Evolutionary conservation across 2,113 vertebrate genomes (phyloP), one percentile per base, ranked within the genome.

Genomic region (Poeciliopsis occidentalis): DNA sequence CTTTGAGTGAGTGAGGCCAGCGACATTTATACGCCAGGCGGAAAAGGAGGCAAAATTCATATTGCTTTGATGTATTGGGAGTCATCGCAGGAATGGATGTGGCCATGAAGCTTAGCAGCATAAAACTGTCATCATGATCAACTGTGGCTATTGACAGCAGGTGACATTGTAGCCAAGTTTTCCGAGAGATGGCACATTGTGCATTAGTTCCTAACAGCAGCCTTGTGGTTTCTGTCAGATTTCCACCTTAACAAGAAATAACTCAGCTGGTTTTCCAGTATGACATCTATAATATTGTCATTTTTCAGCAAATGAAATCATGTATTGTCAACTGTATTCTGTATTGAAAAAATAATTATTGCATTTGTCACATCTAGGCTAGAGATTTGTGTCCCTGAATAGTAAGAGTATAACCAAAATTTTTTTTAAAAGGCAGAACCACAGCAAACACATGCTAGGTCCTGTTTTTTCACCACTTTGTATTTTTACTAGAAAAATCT

Each of bases 51-150:
- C 66, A 31, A 69, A 47, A 71, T 62, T 78, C 82, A 71, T 85
- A 82, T 83, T 69, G 60, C 74, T 82, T 75, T 75, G 83, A 88
- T 81, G 89, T 77, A 83, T 80, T 74, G 5, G 72, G 67, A 75
- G 79, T 74, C 73, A 82, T 75, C 81, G 75, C 19, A 66, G 70
- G 62, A 79, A 82, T 72, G 67, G 81, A 85, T 75, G 83, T 72
- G 64, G 81, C 65, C 67, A 34, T 75, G 75, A 88, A 70, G 77
- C 32, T 72, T 54, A 1, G 4, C 31, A 67, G 76, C 69, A 71
- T 75, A 69, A 69, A 82, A 71, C 75, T 81, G 79, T 71, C 64
- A 26, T 6, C 3, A 17, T 85, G 90, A 91, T 34, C 24, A 82
- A 82, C 67, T 64, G 67, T 66, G 11, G 32, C n/a, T 27, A 69